Percentiles rank a stretch among this genome's conserved stretches.
Evolutionary conservation across 2,113 vertebrate genomes (phyloP).

Genomic region (Sebastes schlegelii): DNA sequence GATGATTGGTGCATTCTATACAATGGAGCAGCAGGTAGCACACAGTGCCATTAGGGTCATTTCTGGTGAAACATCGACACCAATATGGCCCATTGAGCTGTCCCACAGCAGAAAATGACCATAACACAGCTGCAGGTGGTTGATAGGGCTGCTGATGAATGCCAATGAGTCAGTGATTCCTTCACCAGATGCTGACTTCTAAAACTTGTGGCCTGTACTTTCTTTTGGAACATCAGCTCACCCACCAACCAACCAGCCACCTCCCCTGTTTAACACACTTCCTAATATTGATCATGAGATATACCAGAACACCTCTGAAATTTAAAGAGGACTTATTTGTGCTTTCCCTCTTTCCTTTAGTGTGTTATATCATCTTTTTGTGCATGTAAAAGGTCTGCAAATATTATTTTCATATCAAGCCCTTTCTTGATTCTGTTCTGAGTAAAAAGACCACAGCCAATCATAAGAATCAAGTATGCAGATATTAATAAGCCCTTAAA

Average conservation of each 20-base stretch:
- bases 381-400: too few species aligned
- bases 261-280: background rate
- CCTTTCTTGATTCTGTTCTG: background rate
- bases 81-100: background rate
- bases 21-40: constrained; percentile 3
- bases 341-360: too few species aligned
- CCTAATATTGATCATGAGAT: background rate
- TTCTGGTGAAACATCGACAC: constrained; percentile 3
- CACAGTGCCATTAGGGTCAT: too few species aligned
- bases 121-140: constrained; percentile 21
- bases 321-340: too few species aligned
- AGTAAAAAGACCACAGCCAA: background rate
- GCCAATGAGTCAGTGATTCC: background rate
- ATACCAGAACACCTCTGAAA: background rate
- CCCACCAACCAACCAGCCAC: background rate
- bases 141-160: background rate
- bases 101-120: constrained; percentile 12
- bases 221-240: background rate
- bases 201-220: background rate
- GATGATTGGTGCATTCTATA: constrained; percentile 17
- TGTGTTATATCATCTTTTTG: too few species aligned
- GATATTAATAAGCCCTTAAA: background rate
- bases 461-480: background rate
- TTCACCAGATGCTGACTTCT: background rate
- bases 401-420: background rate